Percentiles rank a stretch among this genome's conserved stretches.
Evolutionary conservation across 2,888 invertebrate genomes (phyloP).

Genomic region (Drosophila planitibia): DNA sequence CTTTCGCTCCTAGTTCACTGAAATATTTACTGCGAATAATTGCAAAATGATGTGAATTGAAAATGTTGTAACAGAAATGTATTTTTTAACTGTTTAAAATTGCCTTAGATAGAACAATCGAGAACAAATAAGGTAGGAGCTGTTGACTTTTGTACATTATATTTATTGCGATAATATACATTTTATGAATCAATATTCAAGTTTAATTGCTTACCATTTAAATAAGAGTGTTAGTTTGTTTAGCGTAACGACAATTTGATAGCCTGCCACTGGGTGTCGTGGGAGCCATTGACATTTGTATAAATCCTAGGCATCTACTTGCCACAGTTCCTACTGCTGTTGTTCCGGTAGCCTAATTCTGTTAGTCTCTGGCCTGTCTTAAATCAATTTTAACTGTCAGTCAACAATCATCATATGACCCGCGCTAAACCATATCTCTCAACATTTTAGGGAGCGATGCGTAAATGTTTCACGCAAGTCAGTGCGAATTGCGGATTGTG

Average conservation of each 20-base stretch:
- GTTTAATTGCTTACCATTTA: neutral
- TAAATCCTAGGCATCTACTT: slow-evolving; percentile 10
- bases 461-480: slow-evolving; percentile 32
- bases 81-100: neutral
- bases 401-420: slow-evolving; percentile 47
- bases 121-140: no score
- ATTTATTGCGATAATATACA: neutral
- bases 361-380: slow-evolving; percentile 40
- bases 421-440: slow-evolving; percentile 60
- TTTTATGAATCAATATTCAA: neutral
- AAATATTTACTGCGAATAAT: neutral
- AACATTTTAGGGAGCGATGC: slow-evolving; percentile 51
- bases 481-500: neutral
- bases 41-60: neutral
- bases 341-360: slow-evolving; percentile 1
- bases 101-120: neutral
- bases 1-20: neutral
- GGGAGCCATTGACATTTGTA: slow-evolving; percentile 39
- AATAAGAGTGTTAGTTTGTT: neutral
- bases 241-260: slow-evolving; percentile 35
- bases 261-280: slow-evolving; percentile 31
- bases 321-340: neutral
- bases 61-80: neutral
- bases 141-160: neutral
- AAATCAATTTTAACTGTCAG: slow-evolving; percentile 52